These are phyloP conservation scores for Clarias pachynema DNA, from an alignment of 2,797 vertebrate species.

Conservation along the genomic window DNA sequence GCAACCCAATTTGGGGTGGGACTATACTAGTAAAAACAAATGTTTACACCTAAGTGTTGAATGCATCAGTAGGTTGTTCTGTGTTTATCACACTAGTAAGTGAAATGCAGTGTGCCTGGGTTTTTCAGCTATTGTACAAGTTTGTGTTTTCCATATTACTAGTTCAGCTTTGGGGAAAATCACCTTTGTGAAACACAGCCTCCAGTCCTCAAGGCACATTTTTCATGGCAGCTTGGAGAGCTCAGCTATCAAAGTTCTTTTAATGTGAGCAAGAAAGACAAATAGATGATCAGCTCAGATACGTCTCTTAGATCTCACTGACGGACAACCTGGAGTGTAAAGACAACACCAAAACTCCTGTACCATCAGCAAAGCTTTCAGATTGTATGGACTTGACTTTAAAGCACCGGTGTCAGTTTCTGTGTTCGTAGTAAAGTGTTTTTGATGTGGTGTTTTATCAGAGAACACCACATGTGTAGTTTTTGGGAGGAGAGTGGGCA, in stretches of 20 bases:
- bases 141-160: slow-evolving; percentile 29
- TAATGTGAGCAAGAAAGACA: slow-evolving; percentile 16
- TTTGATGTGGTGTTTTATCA: slow-evolving; percentile 56
- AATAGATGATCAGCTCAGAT: slow-evolving; percentile 29
- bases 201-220: slow-evolving; percentile 30
- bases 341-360: slow-evolving; percentile 39
- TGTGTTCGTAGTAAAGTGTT: slow-evolving; percentile 36
- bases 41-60: slow-evolving; percentile 16
- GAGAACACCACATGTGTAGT: slow-evolving; percentile 48
- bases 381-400: slow-evolving; percentile 19
- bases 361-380: slow-evolving; percentile 22
- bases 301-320: slow-evolving; percentile 4
- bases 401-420: slow-evolving; percentile 33
- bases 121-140: slow-evolving; percentile 38
- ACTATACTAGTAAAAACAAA: not conserved
- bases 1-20: not conserved
- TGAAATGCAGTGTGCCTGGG: slow-evolving; percentile 17
- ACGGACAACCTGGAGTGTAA: slow-evolving; percentile 12
- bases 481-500: slow-evolving; percentile 45
- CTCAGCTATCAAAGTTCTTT: slow-evolving; percentile 21
- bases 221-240: slow-evolving; percentile 20
- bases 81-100: slow-evolving; percentile 17
- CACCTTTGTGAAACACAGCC: slow-evolving; percentile 39
- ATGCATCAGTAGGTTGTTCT: slow-evolving; percentile 17
- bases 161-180: slow-evolving; percentile 37